Evolutionary conservation across 2,888 invertebrate species (phyloP).

Genomic region (Pristionchus mayeri): DNA sequence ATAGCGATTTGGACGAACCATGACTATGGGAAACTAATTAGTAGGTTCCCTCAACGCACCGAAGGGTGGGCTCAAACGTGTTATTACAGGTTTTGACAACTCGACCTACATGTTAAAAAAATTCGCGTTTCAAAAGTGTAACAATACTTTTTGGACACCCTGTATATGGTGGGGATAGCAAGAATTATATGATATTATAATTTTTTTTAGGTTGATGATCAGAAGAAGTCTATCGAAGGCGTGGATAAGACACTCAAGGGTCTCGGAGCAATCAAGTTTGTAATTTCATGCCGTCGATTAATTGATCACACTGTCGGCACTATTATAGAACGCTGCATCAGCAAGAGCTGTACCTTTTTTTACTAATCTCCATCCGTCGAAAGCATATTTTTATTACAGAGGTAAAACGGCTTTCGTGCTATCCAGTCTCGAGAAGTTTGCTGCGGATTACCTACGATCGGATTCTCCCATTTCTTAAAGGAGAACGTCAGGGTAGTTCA

Average conservation of each 20-base stretch:
- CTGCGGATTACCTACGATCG: slow-evolving; percentile 65
- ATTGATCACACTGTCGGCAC: too few relatives aligned
- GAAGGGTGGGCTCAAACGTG: too few relatives aligned
- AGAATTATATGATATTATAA: background rate
- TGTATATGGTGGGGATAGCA: background rate
- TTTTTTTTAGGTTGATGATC: slow-evolving; percentile 50
- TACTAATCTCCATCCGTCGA: too few relatives aligned
- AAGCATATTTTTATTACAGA: slow-evolving; percentile 53
- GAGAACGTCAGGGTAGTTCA: slow-evolving; percentile 32
- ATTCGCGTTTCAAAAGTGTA: too few relatives aligned
- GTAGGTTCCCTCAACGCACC: too few relatives aligned
- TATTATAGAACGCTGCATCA: too few relatives aligned
- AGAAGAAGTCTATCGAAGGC: slow-evolving; percentile 62
- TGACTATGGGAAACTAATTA: too few relatives aligned
- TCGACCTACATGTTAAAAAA: too few relatives aligned
- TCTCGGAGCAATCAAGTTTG: slow-evolving; percentile 70
- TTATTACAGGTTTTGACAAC: too few relatives aligned
- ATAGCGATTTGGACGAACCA: too few relatives aligned
- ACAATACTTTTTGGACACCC: too few relatives aligned
- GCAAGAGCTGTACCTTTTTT: too few relatives aligned
- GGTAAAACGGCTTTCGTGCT: slow-evolving; percentile 71
- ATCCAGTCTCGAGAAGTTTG: slow-evolving; percentile 71
- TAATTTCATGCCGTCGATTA: background rate
- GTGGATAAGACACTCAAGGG: slow-evolving; percentile 68
- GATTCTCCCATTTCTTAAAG: slow-evolving; percentile 62